A percentile compares a stretch with the other conserved stretches of the same genome.
Conservation (phyloP, 2,888 invertebrate genomes). For the Aphodius granarius region DNA sequence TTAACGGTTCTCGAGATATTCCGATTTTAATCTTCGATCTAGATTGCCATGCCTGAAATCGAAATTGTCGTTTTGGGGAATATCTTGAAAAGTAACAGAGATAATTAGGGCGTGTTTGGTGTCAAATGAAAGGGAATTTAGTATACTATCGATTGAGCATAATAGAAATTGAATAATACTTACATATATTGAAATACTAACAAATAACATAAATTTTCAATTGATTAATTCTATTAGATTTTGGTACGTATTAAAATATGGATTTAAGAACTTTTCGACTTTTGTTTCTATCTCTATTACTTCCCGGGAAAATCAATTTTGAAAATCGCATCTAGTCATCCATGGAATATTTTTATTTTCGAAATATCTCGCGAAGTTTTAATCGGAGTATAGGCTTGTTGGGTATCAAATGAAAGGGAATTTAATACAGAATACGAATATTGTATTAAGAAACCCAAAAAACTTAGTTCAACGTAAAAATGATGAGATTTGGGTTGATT, state of each 20-base stretch:
- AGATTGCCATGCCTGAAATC: neutral
- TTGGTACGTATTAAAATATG: neutral
- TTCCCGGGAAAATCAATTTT: no score
- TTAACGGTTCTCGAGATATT: neutral
- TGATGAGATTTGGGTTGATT: no score
- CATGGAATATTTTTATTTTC: neutral
- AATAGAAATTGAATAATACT: no score
- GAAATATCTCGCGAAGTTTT: no score
- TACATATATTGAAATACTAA: no score
- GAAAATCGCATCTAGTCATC: neutral
- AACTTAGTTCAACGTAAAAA: no score
- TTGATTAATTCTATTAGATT: no score
- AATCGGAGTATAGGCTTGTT: no score
- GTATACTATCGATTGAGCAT: no score
- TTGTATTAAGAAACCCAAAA: neutral
- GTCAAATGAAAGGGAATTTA: neutral
- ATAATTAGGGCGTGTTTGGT: neutral
- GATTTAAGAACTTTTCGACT: neutral
- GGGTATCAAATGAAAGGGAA: no score
- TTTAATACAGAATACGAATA: no score
- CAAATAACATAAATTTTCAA: no score
- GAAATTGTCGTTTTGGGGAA: neutral
- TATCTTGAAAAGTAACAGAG: neutral
- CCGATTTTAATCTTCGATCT: neutral
- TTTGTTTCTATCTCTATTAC: neutral